Conservation (phyloP, 2,888 invertebrate genomes). For the Ophion obscuratus region DNA sequence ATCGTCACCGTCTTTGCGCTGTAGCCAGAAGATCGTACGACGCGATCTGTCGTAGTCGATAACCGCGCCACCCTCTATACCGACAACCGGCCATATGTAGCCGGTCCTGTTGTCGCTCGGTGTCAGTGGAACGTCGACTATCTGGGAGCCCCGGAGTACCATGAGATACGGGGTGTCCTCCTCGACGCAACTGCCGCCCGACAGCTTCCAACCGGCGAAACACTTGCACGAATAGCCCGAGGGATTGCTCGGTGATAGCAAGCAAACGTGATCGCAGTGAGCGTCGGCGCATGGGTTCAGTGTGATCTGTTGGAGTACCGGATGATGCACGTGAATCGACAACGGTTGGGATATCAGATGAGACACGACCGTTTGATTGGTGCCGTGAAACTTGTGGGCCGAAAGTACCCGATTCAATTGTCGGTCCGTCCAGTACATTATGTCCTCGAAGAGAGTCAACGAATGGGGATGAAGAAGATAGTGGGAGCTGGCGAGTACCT, state of each 20-base stretch:
- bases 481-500: slow-evolving; percentile 94
- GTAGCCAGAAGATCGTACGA: slow-evolving; percentile 94
- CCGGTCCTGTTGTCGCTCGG: slow-evolving; percentile 91
- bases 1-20: slow-evolving; percentile 89
- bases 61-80: slow-evolving; percentile 94
- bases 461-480: slow-evolving; percentile 98
- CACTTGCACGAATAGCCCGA: slow-evolving; percentile 95
- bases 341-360: slow-evolving; percentile 97
- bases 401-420: slow-evolving; percentile 95
- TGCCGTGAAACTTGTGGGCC: slow-evolving; percentile 96
- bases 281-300: slow-evolving; percentile 91
- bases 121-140: slow-evolving; percentile 92
- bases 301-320: slow-evolving; percentile 94
- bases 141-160: slow-evolving; percentile 92
- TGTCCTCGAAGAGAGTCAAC: slow-evolving; percentile 97
- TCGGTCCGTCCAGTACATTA: slow-evolving; percentile 98
- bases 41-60: slow-evolving; percentile 96
- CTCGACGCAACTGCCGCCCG: slow-evolving; percentile 90
- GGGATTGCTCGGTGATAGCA: slow-evolving; percentile 91
- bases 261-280: slow-evolving; percentile 95
- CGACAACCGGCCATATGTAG: slow-evolving; percentile 94
- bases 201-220: slow-evolving; percentile 92
- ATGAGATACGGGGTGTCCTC: slow-evolving; percentile 96
- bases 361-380: slow-evolving; percentile 96
- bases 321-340: slow-evolving; percentile 97